phyloP scores from a whole-genome alignment of 2,113 vertebrate species.

The Tauraco erythrolophus region DNA sequence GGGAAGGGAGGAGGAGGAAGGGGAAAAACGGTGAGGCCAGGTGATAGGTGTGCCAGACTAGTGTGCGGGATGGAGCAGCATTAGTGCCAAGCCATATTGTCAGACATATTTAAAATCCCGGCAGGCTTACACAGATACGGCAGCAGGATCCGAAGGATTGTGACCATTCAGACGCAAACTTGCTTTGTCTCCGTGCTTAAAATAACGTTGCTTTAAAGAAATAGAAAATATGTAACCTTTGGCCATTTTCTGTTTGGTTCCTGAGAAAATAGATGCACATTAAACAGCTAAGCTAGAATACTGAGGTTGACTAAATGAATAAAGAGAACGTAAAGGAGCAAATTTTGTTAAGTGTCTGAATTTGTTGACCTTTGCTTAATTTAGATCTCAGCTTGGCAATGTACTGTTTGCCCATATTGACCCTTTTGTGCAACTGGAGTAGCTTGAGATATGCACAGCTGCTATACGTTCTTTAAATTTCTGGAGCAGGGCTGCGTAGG shows the following conservation, averaged over 20 bases:
- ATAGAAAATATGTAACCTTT: neutral
- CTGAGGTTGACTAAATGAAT: neutral
- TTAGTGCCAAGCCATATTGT: neutral
- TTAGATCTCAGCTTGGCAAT: neutral
- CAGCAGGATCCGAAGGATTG: neutral
- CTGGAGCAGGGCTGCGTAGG: neutral
- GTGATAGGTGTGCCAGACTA: accelerated
- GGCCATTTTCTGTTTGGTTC: neutral
- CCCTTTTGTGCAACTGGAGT: neutral
- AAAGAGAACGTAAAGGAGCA: neutral
- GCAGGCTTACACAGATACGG: accelerated
- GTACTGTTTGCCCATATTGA: neutral
- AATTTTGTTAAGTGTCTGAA: neutral
- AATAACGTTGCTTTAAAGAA: neutral
- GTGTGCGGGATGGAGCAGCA: neutral
- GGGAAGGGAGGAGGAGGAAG: neutral
- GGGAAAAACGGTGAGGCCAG: accelerated
- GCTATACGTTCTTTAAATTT: neutral
- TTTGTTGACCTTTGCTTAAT: neutral
- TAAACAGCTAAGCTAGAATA: neutral
- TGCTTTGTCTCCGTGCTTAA: neutral
- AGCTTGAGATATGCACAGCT: neutral
- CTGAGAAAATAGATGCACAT: neutral
- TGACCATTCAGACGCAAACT: neutral
- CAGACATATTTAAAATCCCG: accelerated